Conservation (phyloP, 2,113 vertebrate genomes). For the Elgaria multicarinata region DNA sequence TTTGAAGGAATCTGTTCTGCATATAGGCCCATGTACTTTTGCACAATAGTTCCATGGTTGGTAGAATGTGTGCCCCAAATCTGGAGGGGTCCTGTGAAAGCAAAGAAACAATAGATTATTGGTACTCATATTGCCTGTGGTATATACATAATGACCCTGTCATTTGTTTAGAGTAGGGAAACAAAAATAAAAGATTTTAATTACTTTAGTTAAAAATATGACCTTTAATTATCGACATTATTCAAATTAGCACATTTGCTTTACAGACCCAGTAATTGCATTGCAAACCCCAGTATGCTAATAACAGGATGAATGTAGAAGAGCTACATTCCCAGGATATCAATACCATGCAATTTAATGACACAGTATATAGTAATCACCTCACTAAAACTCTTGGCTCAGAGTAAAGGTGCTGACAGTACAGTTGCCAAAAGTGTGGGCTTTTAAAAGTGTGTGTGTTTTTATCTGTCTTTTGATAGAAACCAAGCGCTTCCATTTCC, state of each 20-base stretch:
- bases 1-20: background rate
- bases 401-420: background rate
- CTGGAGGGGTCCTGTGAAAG: background rate
- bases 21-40: background rate
- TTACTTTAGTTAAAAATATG: background rate
- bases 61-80: background rate
- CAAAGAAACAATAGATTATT: background rate
- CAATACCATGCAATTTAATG: conserved; percentile 6
- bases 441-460: conserved; percentile 35
- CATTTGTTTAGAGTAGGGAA: conserved; percentile 10
- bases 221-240: conserved; percentile 40
- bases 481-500: conserved; percentile 7
- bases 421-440: conserved; percentile 26
- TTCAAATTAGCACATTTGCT: conserved; percentile 37
- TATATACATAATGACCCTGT: background rate
- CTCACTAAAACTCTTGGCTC: conserved; percentile 38
- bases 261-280: conserved; percentile 32
- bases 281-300: conserved; percentile 37
- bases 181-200: background rate
- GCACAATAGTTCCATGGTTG: background rate
- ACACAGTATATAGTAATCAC: conserved; percentile 49
- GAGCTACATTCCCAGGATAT: conserved; percentile 14
- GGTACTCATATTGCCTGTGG: background rate
- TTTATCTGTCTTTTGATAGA: conserved; percentile 50
- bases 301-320: conserved; percentile 46